These are phyloP conservation scores for Artibeus lituratus DNA, from an alignment of 2,797 vertebrate genomes.

Conservation along the genomic window DNA sequence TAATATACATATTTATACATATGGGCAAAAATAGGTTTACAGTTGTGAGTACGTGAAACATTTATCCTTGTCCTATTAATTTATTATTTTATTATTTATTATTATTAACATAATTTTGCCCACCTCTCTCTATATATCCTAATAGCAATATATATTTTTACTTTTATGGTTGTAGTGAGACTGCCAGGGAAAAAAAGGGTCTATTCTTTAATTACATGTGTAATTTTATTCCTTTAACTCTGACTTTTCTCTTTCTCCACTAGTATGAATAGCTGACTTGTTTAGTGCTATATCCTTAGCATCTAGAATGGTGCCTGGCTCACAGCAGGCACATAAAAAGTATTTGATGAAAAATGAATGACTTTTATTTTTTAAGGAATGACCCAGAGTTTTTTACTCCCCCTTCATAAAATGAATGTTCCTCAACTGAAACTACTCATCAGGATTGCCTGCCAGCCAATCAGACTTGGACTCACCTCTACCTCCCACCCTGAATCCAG, in stretches of 20 bases:
- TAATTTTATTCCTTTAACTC: not conserved
- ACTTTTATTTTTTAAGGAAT: not conserved
- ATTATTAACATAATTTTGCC: not conserved
- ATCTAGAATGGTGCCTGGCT: not conserved
- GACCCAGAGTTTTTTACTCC: not conserved
- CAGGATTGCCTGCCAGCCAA: not conserved
- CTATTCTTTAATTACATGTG: not conserved
- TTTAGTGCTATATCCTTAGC: not conserved
- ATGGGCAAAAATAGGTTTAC: not conserved
- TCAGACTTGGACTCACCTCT: not conserved
- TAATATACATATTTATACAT: too few species aligned
- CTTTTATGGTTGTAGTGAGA: not conserved
- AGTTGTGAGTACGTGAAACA: not conserved
- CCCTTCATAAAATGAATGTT: not conserved
- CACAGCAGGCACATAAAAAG: not conserved
- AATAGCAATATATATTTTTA: not conserved
- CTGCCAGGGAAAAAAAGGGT: not conserved
- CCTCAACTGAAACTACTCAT: not conserved
- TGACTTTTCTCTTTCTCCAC: slow-evolving; percentile 2
- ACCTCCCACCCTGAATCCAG: slow-evolving; percentile 25
- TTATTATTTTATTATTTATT: not conserved
- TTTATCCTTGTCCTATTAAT: not conserved
- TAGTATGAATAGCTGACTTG: not conserved
- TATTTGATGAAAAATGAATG: not conserved
- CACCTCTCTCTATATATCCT: not conserved